Evolutionary conservation across 2,888 invertebrate species (phyloP).

Genomic region (Ommatoiulus sabulosus): DNA sequence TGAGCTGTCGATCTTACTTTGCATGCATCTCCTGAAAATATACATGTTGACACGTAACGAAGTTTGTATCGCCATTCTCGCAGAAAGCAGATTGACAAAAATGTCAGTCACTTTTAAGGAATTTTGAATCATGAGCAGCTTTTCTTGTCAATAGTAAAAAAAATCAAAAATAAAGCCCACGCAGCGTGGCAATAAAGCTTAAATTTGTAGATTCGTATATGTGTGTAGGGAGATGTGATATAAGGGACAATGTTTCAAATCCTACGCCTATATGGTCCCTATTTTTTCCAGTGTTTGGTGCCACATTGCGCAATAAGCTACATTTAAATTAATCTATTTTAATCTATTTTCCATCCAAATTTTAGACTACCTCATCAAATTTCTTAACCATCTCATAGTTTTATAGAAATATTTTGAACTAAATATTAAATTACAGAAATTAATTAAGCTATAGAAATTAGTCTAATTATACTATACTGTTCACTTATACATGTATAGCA

Average conservation of each 20-base stretch:
- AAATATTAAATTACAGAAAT: too few relatives aligned
- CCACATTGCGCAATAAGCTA: not conserved
- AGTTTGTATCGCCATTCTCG: constrained; percentile 22
- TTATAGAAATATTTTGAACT: too few relatives aligned
- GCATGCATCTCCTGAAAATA: constrained; percentile 23
- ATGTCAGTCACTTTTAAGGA: constrained; percentile 34
- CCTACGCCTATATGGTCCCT: not conserved
- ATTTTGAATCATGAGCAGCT: constrained; percentile 34
- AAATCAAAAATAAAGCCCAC: constrained; percentile 27
- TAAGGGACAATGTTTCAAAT: not conserved
- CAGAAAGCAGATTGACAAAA: constrained; percentile 34
- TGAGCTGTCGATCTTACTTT: constrained; percentile 27
- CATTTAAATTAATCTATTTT: not conserved
- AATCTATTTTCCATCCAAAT: not conserved
- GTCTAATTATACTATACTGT: too few relatives aligned
- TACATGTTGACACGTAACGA: constrained; percentile 22
- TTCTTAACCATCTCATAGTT: too few relatives aligned
- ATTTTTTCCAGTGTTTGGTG: not conserved
- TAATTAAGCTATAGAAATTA: too few relatives aligned
- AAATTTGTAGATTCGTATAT: constrained; percentile 23
- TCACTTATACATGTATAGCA: too few relatives aligned
- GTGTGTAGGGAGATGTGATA: constrained; percentile 6
- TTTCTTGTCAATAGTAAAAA: constrained; percentile 23
- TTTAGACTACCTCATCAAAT: not conserved
- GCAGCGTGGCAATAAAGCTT: constrained; percentile 34